phyloP scores from a whole-genome alignment of 2,113 vertebrate species.

The Pygoscelis adeliae region DNA sequence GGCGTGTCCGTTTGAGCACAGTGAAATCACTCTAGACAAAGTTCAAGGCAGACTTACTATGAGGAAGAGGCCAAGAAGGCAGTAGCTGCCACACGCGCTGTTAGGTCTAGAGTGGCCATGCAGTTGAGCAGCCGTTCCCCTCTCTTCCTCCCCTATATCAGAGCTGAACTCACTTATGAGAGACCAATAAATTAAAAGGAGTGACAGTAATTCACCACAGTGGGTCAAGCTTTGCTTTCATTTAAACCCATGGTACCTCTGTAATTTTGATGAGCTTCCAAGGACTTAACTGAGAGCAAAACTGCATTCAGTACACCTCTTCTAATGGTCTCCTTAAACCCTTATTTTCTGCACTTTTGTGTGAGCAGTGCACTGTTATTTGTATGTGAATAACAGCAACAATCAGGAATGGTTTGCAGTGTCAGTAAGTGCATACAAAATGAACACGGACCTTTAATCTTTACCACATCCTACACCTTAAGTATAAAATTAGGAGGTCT shows the following conservation, averaged over 20 bases:
- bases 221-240: not conserved
- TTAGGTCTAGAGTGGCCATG: not conserved
- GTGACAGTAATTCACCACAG: not conserved
- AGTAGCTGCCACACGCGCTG: not conserved
- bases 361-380: not conserved
- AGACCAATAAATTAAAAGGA: not conserved
- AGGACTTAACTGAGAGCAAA: not conserved
- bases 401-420: not conserved
- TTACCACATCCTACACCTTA: not conserved
- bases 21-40: not conserved
- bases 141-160: not conserved
- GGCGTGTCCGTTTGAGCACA: not conserved
- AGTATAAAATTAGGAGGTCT: not conserved
- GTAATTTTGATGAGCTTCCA: not conserved
- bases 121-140: not conserved
- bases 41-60: not conserved
- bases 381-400: not conserved
- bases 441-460: not conserved
- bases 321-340: not conserved
- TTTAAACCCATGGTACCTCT: not conserved
- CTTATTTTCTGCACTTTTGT: not conserved
- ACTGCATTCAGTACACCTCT: not conserved
- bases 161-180: not conserved
- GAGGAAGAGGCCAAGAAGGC: not conserved
- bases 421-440: not conserved